A percentile compares a stretch with the other conserved stretches of the same genome.
Evolutionary conservation across 2,888 invertebrate species (phyloP).

Genomic region (Watsonalla binaria): DNA sequence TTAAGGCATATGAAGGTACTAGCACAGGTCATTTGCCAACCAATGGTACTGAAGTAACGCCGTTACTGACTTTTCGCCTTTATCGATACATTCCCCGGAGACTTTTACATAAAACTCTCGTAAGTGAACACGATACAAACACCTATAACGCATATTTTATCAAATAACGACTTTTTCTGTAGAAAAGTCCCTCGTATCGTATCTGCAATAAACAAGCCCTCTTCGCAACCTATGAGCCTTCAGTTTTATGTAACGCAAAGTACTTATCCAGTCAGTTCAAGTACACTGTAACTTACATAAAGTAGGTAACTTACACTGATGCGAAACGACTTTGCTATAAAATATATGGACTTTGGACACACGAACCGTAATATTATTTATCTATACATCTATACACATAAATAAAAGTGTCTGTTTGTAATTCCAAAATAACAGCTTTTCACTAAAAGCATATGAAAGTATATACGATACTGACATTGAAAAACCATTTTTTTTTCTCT

Average conservation of each 20-base stretch:
- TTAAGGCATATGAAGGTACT: slow-evolving; percentile 55
- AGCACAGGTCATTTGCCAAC: slow-evolving; percentile 64
- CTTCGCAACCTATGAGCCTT: not conserved
- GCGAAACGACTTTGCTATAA: too few relatives aligned
- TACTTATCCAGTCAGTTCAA: not conserved
- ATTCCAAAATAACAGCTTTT: too few relatives aligned
- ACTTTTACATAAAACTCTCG: slow-evolving; percentile 38
- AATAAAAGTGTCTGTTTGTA: too few relatives aligned
- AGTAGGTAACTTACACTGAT: too few relatives aligned
- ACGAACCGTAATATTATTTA: too few relatives aligned
- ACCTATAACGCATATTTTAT: not conserved
- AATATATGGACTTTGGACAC: too few relatives aligned
- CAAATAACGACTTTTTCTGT: not conserved
- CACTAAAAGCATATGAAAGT: too few relatives aligned
- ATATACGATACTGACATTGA: too few relatives aligned
- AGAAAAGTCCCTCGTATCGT: not conserved
- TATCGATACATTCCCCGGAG: slow-evolving; percentile 43
- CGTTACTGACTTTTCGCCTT: slow-evolving; percentile 40
- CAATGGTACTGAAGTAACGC: slow-evolving; percentile 67
- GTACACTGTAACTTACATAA: not conserved
- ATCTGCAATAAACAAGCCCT: not conserved
- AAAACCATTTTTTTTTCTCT: too few relatives aligned
- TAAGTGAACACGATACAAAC: slow-evolving; percentile 31
- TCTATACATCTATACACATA: too few relatives aligned
- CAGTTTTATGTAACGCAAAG: not conserved